Conservation (phyloP, 37 sponge, comb jelly and placozoan species). For the Halisarca cf. caerulea region DNA sequence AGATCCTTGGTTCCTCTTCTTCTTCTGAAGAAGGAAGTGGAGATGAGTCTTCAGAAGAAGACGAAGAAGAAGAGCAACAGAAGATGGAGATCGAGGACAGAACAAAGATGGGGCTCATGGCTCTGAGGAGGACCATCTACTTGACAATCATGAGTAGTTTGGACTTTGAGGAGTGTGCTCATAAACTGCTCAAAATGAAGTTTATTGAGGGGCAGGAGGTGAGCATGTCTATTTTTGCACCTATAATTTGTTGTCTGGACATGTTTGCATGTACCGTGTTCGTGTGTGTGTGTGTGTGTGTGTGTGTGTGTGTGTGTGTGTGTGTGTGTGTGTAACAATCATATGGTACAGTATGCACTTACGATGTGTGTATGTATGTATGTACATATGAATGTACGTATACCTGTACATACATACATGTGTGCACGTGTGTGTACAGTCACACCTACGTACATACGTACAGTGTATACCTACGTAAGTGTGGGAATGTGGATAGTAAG, state of each 20-base stretch:
- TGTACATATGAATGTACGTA: too few relatives aligned
- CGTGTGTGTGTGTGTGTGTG: neutral
- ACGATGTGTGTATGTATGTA: too few relatives aligned
- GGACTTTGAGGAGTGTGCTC: conserved; percentile 97
- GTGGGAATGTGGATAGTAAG: too few relatives aligned
- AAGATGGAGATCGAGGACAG: conserved; percentile 76
- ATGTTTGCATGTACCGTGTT: too few relatives aligned
- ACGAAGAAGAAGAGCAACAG: conserved; percentile 59
- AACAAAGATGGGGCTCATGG: conserved; percentile 74
- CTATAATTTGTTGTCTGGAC: too few relatives aligned
- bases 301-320: too few relatives aligned
- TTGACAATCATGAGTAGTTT: conserved; percentile 93
- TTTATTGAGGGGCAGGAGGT: conserved; percentile 88
- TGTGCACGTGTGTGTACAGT: neutral
- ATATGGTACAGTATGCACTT: too few relatives aligned
- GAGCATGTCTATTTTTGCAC: neutral
- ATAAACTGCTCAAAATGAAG: conserved; percentile 86
- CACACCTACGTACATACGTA: too few relatives aligned
- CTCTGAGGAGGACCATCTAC: conserved; percentile 87
- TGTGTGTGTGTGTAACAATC: neutral
- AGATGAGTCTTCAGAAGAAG: conserved; percentile 35
- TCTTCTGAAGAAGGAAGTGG: conserved; percentile 38
- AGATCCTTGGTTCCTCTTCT: conserved; percentile 67
- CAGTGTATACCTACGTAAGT: too few relatives aligned
- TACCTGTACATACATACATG: neutral